Conservation (phyloP, 2,888 invertebrate species). For the Melanophora roralis region DNA sequence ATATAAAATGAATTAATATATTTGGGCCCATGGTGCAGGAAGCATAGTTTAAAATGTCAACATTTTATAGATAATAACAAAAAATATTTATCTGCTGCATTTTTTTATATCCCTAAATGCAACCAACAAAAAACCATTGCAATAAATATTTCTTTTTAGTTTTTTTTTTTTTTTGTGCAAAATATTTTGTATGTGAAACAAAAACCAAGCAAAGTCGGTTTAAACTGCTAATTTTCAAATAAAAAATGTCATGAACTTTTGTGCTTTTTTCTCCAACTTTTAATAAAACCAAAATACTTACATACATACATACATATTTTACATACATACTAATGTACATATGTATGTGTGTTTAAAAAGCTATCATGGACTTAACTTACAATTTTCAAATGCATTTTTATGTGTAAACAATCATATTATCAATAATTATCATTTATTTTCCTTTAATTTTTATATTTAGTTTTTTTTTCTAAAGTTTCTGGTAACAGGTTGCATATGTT, state of each 20-base stretch:
- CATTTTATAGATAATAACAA: constrained; percentile 49
- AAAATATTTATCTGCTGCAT: constrained; percentile 50
- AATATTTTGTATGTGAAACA: constrained; percentile 8
- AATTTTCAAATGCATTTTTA: not conserved
- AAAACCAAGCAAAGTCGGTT: constrained; percentile 33
- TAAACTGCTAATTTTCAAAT: not conserved
- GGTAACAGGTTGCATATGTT: constrained; percentile 44
- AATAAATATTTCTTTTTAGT: not conserved
- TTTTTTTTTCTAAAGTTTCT: not conserved
- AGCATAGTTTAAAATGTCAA: constrained; percentile 48
- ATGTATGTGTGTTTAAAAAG: too few species aligned
- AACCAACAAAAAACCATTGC: constrained; percentile 16
- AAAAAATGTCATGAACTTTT: constrained; percentile 59
- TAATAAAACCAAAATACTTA: not conserved
- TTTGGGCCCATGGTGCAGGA: constrained; percentile 28
- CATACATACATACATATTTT: too few species aligned
- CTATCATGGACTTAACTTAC: not conserved
- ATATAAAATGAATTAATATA: not conserved
- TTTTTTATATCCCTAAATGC: constrained; percentile 40
- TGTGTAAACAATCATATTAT: not conserved
- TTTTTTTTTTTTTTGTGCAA: constrained; percentile 13
- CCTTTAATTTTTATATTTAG: not conserved
- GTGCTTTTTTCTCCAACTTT: constrained; percentile 12
- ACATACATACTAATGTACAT: too few species aligned
- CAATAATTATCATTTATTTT: constrained; percentile 9